These are phyloP conservation scores for Lepas anatifera DNA, from an alignment of 2,888 invertebrate genomes.

Conservation along the genomic window DNA sequence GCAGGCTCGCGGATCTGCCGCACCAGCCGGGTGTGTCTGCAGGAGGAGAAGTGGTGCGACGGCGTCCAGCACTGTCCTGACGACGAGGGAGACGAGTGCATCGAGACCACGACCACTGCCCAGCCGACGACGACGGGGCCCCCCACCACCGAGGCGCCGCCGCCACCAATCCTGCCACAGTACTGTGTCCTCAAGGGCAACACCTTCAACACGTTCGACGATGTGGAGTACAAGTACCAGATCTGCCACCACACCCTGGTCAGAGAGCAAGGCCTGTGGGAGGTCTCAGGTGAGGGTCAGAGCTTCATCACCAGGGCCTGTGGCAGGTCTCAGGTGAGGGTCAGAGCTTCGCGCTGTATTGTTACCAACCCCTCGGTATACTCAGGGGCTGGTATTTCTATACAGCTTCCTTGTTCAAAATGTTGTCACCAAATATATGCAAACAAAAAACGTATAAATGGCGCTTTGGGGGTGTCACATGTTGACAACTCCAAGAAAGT, in stretches of 20 bases:
- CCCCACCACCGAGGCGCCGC: conserved; percentile 8
- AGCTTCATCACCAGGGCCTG: too few species aligned
- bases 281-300: conserved; percentile 41
- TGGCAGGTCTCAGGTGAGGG: too few species aligned
- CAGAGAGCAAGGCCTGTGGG: conserved; percentile 57
- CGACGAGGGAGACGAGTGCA: conserved; percentile 48
- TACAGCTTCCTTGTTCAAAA: too few species aligned
- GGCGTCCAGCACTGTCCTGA: conserved; percentile 69
- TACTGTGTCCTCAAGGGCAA: conserved; percentile 60
- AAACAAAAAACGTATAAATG: too few species aligned
- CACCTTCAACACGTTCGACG: conserved; percentile 67
- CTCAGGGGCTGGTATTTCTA: too few species aligned
- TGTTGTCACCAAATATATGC: too few species aligned
- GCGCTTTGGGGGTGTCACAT: too few species aligned
- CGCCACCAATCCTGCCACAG: conserved; percentile 26
- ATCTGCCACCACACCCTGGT: conserved; percentile 68
- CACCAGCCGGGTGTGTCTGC: conserved; percentile 58
- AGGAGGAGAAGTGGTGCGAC: conserved; percentile 61
- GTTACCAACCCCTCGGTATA: too few species aligned
- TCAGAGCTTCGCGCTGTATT: too few species aligned
- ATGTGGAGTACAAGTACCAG: conserved; percentile 62
- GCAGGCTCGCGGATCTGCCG: conserved; percentile 52
- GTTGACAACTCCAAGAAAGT: too few species aligned
- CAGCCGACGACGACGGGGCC: too few species aligned
- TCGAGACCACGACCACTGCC: conserved; percentile 39